Conservation (phyloP, 1,140 invertebrate genomes). For the Nymphalis io region DNA sequence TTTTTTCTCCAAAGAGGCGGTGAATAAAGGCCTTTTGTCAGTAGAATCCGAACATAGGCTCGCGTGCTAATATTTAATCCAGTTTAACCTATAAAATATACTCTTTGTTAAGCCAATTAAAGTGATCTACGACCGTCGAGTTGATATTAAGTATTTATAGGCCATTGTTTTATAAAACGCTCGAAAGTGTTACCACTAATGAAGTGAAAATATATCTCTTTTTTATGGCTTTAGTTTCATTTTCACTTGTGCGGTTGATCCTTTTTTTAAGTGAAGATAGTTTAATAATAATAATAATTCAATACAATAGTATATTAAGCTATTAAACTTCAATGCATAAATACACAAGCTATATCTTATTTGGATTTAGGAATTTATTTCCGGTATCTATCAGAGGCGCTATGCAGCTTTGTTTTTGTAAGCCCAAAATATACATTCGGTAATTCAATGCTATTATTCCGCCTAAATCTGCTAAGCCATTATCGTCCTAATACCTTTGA, state of each 20-base stretch:
- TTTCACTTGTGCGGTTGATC: background rate
- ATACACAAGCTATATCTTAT: background rate
- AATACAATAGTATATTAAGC: too few relatives aligned
- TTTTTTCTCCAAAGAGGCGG: background rate
- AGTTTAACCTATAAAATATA: slow-evolving; percentile 52
- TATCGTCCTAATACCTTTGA: slow-evolving; percentile 28
- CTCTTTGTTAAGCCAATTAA: slow-evolving; percentile 65
- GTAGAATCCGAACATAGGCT: slow-evolving; percentile 22
- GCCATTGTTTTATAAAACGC: slow-evolving; percentile 62
- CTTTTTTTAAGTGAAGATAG: background rate
- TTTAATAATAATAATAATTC: background rate
- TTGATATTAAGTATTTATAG: slow-evolving; percentile 66
- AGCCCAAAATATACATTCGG: slow-evolving; percentile 14
- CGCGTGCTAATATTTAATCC: slow-evolving; percentile 58
- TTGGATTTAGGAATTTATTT: slow-evolving; percentile 7
- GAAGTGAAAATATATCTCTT: slow-evolving; percentile 53
- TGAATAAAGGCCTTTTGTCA: slow-evolving; percentile 1
- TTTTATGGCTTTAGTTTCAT: slow-evolving; percentile 8
- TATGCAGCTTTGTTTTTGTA: slow-evolving; percentile 1
- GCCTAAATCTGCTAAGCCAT: slow-evolving; percentile 20
- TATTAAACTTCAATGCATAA: background rate
- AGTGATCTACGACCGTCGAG: slow-evolving; percentile 60
- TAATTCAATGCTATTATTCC: slow-evolving; percentile 25
- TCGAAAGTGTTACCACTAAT: slow-evolving; percentile 64
- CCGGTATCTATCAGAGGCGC: slow-evolving; percentile 11